Evolutionary conservation across 2,797 vertebrate genomes (phyloP).

Genomic region (Potorous gilbertii): DNA sequence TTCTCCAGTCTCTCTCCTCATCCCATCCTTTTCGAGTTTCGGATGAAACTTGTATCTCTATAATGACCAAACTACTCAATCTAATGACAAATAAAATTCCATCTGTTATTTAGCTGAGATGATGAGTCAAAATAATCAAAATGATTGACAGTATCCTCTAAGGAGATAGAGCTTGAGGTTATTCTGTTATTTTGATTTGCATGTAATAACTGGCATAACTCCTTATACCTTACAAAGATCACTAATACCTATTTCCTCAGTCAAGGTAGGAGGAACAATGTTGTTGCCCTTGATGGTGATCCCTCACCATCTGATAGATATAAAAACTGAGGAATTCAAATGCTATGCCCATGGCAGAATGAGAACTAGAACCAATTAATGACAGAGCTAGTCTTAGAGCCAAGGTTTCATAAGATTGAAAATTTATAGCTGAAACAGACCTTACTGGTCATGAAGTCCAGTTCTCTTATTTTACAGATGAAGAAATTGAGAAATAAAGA

Average conservation of each 20-base stretch:
- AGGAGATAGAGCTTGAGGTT: neutral
- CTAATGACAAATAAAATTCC: neutral
- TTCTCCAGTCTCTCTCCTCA: neutral
- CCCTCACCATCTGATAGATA: neutral
- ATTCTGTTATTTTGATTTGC: neutral
- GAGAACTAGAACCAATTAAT: neutral
- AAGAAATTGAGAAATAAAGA: slow-evolving; percentile 31
- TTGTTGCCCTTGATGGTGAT: neutral
- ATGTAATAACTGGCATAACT: neutral
- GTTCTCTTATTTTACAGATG: neutral
- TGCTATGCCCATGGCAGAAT: neutral
- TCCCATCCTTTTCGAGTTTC: neutral
- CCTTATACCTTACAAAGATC: neutral
- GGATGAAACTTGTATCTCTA: neutral
- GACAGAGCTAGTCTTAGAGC: neutral
- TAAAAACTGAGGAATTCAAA: neutral
- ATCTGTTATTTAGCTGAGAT: neutral
- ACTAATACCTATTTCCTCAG: neutral
- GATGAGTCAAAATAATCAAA: neutral
- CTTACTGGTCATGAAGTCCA: neutral
- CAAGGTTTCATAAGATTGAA: neutral
- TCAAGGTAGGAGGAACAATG: neutral
- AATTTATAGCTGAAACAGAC: neutral
- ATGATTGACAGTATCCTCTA: neutral
- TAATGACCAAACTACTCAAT: neutral